Conservation (phyloP, 2,888 invertebrate genomes). For the Mactromeris polynyma region DNA sequence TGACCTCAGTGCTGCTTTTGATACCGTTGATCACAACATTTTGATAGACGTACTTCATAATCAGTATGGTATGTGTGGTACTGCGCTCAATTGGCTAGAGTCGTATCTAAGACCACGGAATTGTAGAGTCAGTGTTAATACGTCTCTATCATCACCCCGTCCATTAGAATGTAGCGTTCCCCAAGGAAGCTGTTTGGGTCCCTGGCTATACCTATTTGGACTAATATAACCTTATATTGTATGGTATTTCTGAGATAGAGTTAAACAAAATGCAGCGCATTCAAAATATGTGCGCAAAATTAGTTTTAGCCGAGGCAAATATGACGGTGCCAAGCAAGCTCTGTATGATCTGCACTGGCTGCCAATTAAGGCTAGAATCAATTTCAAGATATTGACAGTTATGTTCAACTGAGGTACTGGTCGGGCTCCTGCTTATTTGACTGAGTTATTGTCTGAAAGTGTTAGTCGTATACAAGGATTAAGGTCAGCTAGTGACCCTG, state of each 20-base stretch:
- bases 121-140: slow-evolving; percentile 28
- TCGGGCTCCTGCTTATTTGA: too few relatives aligned
- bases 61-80: slow-evolving; percentile 41
- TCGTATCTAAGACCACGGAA: slow-evolving; percentile 32
- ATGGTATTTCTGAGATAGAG: background rate
- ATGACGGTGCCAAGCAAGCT: background rate
- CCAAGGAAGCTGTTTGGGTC: slow-evolving; percentile 46
- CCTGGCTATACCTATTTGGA: slow-evolving; percentile 32
- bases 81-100: slow-evolving; percentile 38
- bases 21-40: slow-evolving; percentile 55
- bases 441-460: too few relatives aligned
- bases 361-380: too few relatives aligned
- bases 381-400: too few relatives aligned
- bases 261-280: background rate
- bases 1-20: slow-evolving; percentile 54
- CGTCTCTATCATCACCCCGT: slow-evolving; percentile 9
- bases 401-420: too few relatives aligned
- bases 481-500: too few relatives aligned
- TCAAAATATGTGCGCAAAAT: background rate
- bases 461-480: too few relatives aligned
- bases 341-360: too few relatives aligned
- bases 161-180: slow-evolving; percentile 37
- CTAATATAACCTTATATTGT: background rate
- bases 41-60: slow-evolving; percentile 31
- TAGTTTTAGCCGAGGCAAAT: background rate